Evolutionary conservation across 2,797 vertebrate species (phyloP).

Genomic region (Cynopterus sphinx): DNA sequence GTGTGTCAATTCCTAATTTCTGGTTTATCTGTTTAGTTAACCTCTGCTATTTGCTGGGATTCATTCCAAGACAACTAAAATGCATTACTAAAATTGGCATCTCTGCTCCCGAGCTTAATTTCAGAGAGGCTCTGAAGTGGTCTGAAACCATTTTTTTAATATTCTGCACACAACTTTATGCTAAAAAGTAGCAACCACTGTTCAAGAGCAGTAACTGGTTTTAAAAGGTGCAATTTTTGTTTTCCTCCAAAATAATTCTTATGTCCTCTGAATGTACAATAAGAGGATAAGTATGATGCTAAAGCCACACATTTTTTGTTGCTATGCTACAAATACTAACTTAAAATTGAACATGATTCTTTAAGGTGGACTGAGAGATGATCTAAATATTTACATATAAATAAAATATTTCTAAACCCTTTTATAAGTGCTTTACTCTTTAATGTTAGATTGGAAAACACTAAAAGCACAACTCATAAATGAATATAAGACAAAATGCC

Average conservation of each 20-base stretch:
- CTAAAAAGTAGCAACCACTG: constrained; percentile 36
- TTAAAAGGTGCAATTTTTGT: constrained; percentile 38
- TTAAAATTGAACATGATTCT: not conserved
- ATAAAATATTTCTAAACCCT: not conserved
- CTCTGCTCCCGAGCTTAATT: constrained; percentile 37
- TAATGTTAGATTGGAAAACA: constrained; percentile 14
- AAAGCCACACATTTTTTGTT: not conserved
- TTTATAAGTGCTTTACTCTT: constrained; percentile 10
- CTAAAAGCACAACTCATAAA: constrained; percentile 1
- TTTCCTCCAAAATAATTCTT: constrained; percentile 3
- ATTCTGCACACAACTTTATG: constrained; percentile 63
- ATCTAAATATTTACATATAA: constrained; percentile 5
- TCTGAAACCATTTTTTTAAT: constrained; percentile 61
- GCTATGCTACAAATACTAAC: not conserved
- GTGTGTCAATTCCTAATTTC: constrained; percentile 42
- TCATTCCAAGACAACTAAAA: constrained; percentile 68
- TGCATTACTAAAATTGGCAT: constrained; percentile 26
- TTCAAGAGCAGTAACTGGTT: constrained; percentile 3
- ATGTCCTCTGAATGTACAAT: not conserved
- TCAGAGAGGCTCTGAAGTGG: constrained; percentile 28
- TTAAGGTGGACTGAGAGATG: not conserved
- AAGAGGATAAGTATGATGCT: not conserved
- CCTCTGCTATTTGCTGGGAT: constrained; percentile 70
- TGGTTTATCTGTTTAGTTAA: constrained; percentile 64
- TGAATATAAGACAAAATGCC: not conserved